Evolutionary conservation across 2,888 invertebrate species (phyloP).

Genomic region (Dicranocentrus wangi): DNA sequence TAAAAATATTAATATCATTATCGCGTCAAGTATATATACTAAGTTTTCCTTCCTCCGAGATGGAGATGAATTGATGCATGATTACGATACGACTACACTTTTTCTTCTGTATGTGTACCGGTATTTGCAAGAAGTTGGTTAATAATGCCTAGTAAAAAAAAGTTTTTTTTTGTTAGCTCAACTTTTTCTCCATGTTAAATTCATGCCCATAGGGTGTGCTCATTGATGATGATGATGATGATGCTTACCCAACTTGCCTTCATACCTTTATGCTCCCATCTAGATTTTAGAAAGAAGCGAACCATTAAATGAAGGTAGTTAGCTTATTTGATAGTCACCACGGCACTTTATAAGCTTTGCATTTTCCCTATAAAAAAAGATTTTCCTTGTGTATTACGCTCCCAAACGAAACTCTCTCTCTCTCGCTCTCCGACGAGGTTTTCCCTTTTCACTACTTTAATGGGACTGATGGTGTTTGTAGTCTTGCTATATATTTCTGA

Average conservation of each 20-base stretch:
- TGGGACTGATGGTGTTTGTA: conserved; percentile 23
- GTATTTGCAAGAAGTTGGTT: not conserved
- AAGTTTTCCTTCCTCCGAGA: conserved; percentile 21
- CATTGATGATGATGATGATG: conserved; percentile 20
- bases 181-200: conserved; percentile 36
- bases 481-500: not conserved
- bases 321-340: conserved; percentile 58
- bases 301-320: conserved; percentile 63
- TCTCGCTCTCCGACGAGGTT: not conserved
- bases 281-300: conserved; percentile 54
- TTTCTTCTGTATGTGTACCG: conserved; percentile 5
- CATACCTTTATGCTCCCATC: conserved; percentile 24
- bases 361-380: conserved; percentile 40
- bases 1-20: conserved; percentile 52
- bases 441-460: conserved; percentile 47
- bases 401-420: not conserved
- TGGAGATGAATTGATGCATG: conserved; percentile 42
- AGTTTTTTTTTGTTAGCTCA: conserved; percentile 27
- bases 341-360: conserved; percentile 49
- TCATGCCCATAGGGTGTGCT: conserved; percentile 22
- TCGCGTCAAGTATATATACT: conserved; percentile 32
- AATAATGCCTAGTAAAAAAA: conserved; percentile 27
- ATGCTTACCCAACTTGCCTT: not conserved
- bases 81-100: conserved; percentile 14
- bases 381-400: conserved; percentile 18